Evolutionary conservation across 2,797 vertebrate species (phyloP), one percentile per base, ranked within the genome.

Genomic region (Triplophysa bombifrons): DNA sequence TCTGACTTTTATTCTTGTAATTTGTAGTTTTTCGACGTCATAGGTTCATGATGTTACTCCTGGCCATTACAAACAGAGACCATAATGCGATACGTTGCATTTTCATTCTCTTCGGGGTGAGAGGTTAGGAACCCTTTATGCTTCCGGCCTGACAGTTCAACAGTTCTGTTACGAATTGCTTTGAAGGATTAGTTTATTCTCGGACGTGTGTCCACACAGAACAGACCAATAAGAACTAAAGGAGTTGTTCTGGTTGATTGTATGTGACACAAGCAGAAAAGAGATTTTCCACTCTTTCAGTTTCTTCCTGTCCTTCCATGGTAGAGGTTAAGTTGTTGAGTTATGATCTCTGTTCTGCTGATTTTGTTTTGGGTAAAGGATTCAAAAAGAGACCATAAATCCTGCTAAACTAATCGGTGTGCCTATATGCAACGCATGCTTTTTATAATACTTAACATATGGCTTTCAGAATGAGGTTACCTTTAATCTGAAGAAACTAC

Each of bases 261-360:
- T 61, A 69, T 80, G 51, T 88, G 90, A 88, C 86, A 74, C 88
- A 87, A 85, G 51, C 53, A 14, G 75, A 86, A 48, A 67, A 73
- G 61, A 64, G 68, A 82, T 88, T 86, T 83, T 81, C 76, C 60
- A 55, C 81, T 84, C 82, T 81, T 19, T 22, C 16, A 34, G 27
- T 30, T 30, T 63, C 60, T 17, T 63, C 25, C 25, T 63, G 27
- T 27, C 81, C 81, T 63, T 48, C 83, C 86, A 69, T 75, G 81
- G 74, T 30, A 27, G 46, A 63, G 14, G 46, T 78, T 60, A 80
- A 30, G 81, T 66, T 81, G 84, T 61, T 68, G 17, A 72, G 78
- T 51, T 25, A 17, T 50, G 78, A 64, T 85, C 72, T 78, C 74
- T 63, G 79, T 80, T 82, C 81, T 64, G 75, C 79, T 56, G 79